Base-by-base conservation (phyloP, 35 echinoderm and acorn worm species). In the Patiria miniata region DNA sequence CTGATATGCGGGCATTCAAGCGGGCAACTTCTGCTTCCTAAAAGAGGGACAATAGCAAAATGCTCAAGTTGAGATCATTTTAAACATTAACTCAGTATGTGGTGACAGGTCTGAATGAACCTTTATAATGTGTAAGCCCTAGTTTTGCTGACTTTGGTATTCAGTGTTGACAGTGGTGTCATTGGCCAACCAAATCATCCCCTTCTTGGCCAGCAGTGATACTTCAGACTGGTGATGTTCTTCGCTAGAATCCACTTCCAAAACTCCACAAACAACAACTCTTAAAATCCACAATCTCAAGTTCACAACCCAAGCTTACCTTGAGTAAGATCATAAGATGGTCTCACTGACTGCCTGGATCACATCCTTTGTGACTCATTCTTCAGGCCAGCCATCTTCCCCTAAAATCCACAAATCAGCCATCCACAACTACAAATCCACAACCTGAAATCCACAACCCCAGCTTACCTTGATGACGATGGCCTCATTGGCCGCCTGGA, bases 1-100 rank as follows among this genome's bases (percentile, higher is more conserved):
- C 92, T 16, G 92, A 95, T 18, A 99, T 84, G 50, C 87, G 83
- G 19, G 96, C 96, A 54, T 91, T 91, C 4, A 99, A 90, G 19
- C 96, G 58, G 17, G 96, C 93, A 18, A 94, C 87, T 78, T 99
- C 96, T 26, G 96, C 89, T 77, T 99, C 96, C 96, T 99, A 89
- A 8, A 84, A 82, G 76, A 1, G 78, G 33, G 86, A 86, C 36
- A 55, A 77, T 86, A 80, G 36, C 57, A 83, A 37, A 80, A 51
- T 37, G 26, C 76, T 30, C 26, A 78, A 22, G 32, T 80, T 80
- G 33, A 47, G 42, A 47, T 12, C 12, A n/a, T n/a, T n/a, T n/a
- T 37, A 34, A 78, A 78, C 23, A 7, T 37, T 30, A 22, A 16
- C 7, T 6, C 0, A 15, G 44, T 5, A 0, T 40, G 21, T 19